Base-by-base conservation (phyloP, 2,797 vertebrate species). In the Selene dorsalis region DNA sequence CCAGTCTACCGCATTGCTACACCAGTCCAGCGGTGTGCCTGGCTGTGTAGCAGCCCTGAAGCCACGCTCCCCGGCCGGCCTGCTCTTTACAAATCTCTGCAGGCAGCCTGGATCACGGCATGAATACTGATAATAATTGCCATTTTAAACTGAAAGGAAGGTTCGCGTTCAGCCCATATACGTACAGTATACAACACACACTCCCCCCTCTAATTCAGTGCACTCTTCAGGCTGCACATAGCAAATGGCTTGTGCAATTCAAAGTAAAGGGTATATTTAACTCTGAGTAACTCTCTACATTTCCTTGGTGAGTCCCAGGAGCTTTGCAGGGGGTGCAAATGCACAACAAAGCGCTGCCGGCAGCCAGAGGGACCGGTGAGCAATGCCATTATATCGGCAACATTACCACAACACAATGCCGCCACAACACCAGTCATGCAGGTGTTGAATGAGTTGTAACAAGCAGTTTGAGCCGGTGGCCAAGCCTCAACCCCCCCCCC, bases 1-100 rank as follows among this genome's bases (percentile, higher is more conserved):
- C 55, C 73, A 11, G 62, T 85, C 53, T 89, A 86, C 90, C 85
- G 90, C 91, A 92, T 67, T 92, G 91, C 90, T 85, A 69, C 91
- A 89, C 72, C 73, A 62, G 61, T 64, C 43, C 84, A 39, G 6
- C 3, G 61, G 57, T 59, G 16, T 39, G 76, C 56, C 55, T 73
- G 18, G 66, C 43, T 63, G 35, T 60, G 56, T 30, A 1, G 63
- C 69, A 24, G 72, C 62, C 53, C 79, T 53, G 18, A 6, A 39
- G 13, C 26, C 83, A 35, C 52, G 75, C 24, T 55, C 62, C 62
- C 7, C 16, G 43, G 41, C 39, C 50, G 58, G 58, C 50, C 43
- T 61, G 39, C 47, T 57, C 55, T 57, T 10, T 32, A 32, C 28
- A 32, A 57, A 57, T 28, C 28, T 22, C 66, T 61, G 61, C 70